These are phyloP conservation scores for Plagodis dolabraria DNA, from an alignment of 2,888 invertebrate species.

Conservation along the genomic window DNA sequence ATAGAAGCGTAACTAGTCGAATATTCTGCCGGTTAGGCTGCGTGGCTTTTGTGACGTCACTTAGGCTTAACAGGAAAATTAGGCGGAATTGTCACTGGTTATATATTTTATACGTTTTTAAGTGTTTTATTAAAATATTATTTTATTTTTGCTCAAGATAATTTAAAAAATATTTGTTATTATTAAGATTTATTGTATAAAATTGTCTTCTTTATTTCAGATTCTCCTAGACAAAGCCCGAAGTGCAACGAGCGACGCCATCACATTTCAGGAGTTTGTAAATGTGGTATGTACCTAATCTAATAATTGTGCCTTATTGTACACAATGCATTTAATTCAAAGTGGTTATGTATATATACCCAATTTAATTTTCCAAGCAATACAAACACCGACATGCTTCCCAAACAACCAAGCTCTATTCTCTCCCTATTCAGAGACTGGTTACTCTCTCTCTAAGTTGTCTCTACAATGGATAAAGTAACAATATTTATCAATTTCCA, in stretches of 20 bases:
- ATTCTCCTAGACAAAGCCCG: conserved; percentile 89
- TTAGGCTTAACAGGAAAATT: too few species aligned
- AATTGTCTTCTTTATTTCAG: conserved; percentile 48
- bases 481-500: conserved; percentile 36
- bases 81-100: too few species aligned
- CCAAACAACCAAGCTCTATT: conserved; percentile 6
- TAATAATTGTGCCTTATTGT: background rate
- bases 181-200: too few species aligned
- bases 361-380: background rate
- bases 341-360: background rate
- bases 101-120: too few species aligned
- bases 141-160: too few species aligned
- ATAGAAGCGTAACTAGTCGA: too few species aligned
- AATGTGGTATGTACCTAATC: conserved; percentile 91
- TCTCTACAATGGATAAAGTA: conserved; percentile 19
- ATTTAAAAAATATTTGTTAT: too few species aligned
- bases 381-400: background rate
- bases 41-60: too few species aligned
- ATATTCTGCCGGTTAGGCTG: too few species aligned
- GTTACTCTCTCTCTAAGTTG: conserved; percentile 15
- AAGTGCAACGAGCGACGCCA: conserved; percentile 89
- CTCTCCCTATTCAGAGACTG: conserved; percentile 4
- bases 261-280: conserved; percentile 97
- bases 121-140: too few species aligned
- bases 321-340: too few species aligned